Percentiles rank a stretch among this genome's conserved stretches.
These are phyloP conservation scores for Colostygia pectinataria DNA, from an alignment of 2,888 invertebrate species.

Conservation along the genomic window DNA sequence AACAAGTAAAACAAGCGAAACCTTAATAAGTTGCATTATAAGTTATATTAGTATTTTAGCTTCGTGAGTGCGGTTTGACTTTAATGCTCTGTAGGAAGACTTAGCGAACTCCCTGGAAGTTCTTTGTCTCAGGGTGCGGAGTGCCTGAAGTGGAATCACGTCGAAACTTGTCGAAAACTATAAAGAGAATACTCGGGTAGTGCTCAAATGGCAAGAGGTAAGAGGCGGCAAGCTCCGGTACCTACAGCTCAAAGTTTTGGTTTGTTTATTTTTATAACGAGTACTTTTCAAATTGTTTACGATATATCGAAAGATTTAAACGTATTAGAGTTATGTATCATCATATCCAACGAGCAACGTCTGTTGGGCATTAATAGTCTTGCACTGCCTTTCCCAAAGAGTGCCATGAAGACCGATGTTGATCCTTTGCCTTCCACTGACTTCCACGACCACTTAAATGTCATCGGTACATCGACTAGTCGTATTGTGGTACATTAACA, in stretches of 20 bases:
- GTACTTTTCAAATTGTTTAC: not conserved
- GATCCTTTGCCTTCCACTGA: too few relatives aligned
- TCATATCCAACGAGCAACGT: too few relatives aligned
- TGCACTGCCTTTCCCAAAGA: too few relatives aligned
- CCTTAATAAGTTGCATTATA: constrained; percentile 34
- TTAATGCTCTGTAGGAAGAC: constrained; percentile 54
- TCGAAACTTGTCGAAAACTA: constrained; percentile 42
- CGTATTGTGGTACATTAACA: too few relatives aligned
- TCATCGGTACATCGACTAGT: too few relatives aligned
- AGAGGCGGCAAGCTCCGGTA: constrained; percentile 15
- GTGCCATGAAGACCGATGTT: too few relatives aligned
- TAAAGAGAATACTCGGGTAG: constrained; percentile 36
- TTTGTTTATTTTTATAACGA: not conserved
- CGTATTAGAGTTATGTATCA: too few relatives aligned
- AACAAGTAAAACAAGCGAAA: too few relatives aligned
- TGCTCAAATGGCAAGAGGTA: constrained; percentile 22
- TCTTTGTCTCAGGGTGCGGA: constrained; percentile 51
- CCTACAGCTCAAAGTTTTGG: constrained; percentile 4
- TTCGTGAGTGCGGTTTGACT: constrained; percentile 50
- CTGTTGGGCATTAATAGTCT: too few relatives aligned
- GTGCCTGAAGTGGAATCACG: constrained; percentile 41
- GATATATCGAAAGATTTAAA: too few relatives aligned
- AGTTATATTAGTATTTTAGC: constrained; percentile 56
- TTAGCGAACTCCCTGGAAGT: constrained; percentile 50
- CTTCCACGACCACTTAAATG: too few relatives aligned